Conservation (phyloP, 2,888 invertebrate species). For the Coelinius sp. region DNA sequence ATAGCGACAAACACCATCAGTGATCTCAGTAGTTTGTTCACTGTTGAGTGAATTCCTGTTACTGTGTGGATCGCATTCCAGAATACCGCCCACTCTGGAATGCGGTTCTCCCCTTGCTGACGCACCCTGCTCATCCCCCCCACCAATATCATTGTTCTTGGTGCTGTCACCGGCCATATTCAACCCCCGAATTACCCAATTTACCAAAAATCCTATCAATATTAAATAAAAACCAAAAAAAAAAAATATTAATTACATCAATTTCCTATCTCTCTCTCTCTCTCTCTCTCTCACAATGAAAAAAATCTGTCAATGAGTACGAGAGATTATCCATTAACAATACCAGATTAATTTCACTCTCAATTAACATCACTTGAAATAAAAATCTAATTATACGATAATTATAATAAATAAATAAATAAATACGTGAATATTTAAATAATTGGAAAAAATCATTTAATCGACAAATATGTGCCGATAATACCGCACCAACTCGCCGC, state of each 20-base stretch:
- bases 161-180: slow-evolving; percentile 64
- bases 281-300: neutral
- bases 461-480: slow-evolving; percentile 42
- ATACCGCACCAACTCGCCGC: slow-evolving; percentile 48
- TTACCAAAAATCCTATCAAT: neutral
- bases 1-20: slow-evolving; percentile 65
- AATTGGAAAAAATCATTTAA: neutral
- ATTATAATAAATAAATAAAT: slow-evolving; percentile 6
- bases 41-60: slow-evolving; percentile 63
- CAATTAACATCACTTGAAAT: neutral
- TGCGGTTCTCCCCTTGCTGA: slow-evolving; percentile 63
- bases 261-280: neutral
- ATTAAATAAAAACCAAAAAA: neutral
- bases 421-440: neutral
- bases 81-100: slow-evolving; percentile 70
- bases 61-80: slow-evolving; percentile 68
- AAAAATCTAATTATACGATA: neutral
- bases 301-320: slow-evolving; percentile 1
- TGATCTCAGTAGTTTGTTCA: slow-evolving; percentile 52
- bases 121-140: slow-evolving; percentile 52
- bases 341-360: neutral
- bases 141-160: slow-evolving; percentile 62
- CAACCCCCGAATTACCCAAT: neutral
- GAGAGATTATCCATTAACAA: neutral
- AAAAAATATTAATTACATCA: neutral